Percentiles rank a stretch among this genome's conserved stretches.
Evolutionary conservation across 2,888 invertebrate species (phyloP).

Genomic region (Nebria brevicollis): DNA sequence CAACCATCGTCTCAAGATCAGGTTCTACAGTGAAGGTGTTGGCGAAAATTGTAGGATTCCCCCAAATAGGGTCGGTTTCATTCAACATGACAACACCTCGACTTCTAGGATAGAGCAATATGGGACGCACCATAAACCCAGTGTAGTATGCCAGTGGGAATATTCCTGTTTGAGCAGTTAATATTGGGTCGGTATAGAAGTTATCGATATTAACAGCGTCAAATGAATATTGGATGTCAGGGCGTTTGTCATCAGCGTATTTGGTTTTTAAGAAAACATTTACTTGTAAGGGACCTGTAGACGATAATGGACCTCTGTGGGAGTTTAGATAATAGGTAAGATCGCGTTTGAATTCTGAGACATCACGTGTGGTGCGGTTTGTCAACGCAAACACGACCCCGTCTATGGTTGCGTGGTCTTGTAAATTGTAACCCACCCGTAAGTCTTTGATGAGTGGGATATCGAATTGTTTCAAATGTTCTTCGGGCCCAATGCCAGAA

Average conservation of each 20-base stretch:
- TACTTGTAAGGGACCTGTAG: conserved; percentile 67
- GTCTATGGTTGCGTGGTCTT: conserved; percentile 77
- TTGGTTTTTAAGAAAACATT: conserved; percentile 72
- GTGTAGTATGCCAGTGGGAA: conserved; percentile 72
- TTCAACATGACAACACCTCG: conserved; percentile 72
- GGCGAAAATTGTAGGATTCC: conserved; percentile 78
- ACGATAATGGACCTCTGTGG: conserved; percentile 66
- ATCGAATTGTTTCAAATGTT: conserved; percentile 64
- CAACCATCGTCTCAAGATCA: conserved; percentile 71
- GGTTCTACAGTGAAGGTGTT: conserved; percentile 72
- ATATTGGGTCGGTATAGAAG: conserved; percentile 68
- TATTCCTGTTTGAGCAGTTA: conserved; percentile 60
- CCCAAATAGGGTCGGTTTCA: conserved; percentile 75
- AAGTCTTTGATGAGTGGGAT: conserved; percentile 72
- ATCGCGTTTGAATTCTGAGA: conserved; percentile 62
- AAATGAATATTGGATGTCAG: conserved; percentile 75
- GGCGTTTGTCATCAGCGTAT: conserved; percentile 62
- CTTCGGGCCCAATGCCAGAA: conserved; percentile 73
- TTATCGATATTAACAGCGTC: conserved; percentile 69
- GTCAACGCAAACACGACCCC: conserved; percentile 67
- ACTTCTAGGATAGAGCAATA: conserved; percentile 72
- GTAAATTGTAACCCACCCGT: conserved; percentile 78
- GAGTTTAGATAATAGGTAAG: conserved; percentile 62
- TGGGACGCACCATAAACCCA: conserved; percentile 70
- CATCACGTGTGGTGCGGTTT: conserved; percentile 65